Conservation (phyloP, 2,888 invertebrate genomes). For the Eucriotettix oculatus region DNA sequence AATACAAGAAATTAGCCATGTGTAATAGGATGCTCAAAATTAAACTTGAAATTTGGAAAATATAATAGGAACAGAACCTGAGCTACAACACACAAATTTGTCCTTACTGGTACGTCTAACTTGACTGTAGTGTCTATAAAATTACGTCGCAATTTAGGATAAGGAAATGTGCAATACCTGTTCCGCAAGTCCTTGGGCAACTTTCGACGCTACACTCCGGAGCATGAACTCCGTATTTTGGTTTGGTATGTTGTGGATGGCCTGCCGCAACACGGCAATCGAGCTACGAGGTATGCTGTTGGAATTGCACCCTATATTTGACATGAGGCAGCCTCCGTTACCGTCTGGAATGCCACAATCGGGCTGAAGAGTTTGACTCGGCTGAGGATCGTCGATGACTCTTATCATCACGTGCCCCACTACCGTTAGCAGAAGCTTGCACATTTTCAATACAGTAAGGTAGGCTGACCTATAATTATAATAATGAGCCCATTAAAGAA, state of each 20-base stretch:
- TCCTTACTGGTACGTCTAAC: no score
- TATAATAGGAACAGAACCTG: not conserved
- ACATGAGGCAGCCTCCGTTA: conserved; percentile 4
- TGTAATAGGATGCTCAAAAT: no score
- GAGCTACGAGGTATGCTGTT: conserved; percentile 24
- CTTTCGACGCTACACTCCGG: conserved; percentile 63
- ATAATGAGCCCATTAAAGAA: not conserved
- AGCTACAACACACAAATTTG: not conserved
- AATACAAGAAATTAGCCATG: not conserved
- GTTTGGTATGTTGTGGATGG: conserved; percentile 67
- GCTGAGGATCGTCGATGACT: conserved; percentile 29
- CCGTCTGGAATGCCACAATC: conserved; percentile 4
- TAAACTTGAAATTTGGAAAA: not conserved
- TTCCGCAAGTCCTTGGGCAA: conserved; percentile 66
- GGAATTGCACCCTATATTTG: not conserved
- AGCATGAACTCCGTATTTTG: conserved; percentile 70
- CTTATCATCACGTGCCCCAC: conserved; percentile 63
- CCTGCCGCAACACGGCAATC: conserved; percentile 52
- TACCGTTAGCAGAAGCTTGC: conserved; percentile 75
- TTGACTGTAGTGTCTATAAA: no score
- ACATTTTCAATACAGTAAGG: conserved; percentile 70
- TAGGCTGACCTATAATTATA: conserved; percentile 53
- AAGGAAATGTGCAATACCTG: conserved; percentile 31
- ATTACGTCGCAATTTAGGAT: no score
- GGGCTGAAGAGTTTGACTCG: conserved; percentile 27